Conservation (phyloP, 2,888 invertebrate genomes). For the Anthophora plumipes region DNA sequence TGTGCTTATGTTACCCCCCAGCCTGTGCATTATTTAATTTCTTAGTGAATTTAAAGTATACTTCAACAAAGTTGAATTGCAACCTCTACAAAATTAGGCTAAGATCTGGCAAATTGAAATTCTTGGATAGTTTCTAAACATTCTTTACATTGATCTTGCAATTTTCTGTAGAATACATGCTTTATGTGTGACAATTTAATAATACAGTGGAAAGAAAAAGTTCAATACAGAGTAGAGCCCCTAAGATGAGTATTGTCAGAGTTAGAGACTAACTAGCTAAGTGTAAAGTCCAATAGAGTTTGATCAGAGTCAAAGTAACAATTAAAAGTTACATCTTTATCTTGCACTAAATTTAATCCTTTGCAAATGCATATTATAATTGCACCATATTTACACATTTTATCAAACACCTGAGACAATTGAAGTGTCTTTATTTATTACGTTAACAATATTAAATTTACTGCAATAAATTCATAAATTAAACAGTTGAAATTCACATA, state of each 20-base stretch:
- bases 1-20: no score
- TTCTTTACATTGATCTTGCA: neutral
- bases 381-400: neutral
- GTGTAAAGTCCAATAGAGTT: neutral
- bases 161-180: neutral
- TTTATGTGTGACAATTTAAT: constrained; percentile 1
- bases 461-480: no score
- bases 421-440: no score
- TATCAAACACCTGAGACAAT: no score
- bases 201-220: constrained; percentile 6
- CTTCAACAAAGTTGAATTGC: neutral
- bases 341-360: neutral
- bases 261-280: neutral
- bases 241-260: no score
- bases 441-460: no score
- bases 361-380: neutral
- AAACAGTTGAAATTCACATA: no score
- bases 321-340: neutral
- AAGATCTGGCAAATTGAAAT: neutral
- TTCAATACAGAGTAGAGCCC: neutral
- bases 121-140: no score
- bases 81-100: no score
- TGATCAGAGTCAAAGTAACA: neutral
- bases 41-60: neutral
- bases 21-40: no score